phyloP scores from a whole-genome alignment of 2,113 vertebrate species.

The Arenaria interpres region DNA sequence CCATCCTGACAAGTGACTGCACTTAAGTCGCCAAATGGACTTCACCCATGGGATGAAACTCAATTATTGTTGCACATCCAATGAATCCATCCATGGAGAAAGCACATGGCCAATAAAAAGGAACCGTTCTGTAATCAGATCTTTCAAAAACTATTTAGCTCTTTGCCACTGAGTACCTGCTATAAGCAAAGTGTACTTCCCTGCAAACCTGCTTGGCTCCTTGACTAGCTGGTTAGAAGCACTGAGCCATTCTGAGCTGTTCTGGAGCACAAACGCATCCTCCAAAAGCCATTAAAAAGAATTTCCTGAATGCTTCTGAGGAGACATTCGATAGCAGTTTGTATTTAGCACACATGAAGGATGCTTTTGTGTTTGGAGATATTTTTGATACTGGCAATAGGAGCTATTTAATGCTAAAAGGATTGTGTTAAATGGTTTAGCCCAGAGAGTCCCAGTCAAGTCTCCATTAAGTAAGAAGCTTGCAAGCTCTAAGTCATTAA shows the following conservation, averaged over 20 bases:
- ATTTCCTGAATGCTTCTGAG: background rate
- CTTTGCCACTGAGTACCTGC: constrained; percentile 79
- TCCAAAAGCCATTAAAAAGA: background rate
- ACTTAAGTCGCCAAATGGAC: constrained; percentile 87
- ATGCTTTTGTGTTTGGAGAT: background rate
- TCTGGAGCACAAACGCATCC: constrained; percentile 27
- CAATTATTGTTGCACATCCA: constrained; percentile 82
- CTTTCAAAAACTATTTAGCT: constrained; percentile 91
- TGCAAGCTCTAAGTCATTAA: constrained; percentile 16
- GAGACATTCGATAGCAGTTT: background rate
- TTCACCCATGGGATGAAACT: constrained; percentile 83
- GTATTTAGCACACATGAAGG: background rate
- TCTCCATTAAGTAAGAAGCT: background rate
- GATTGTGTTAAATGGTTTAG: constrained; percentile 42
- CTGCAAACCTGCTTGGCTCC: constrained; percentile 42
- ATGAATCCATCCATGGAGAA: constrained; percentile 82
- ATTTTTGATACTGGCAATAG: background rate
- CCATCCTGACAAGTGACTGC: constrained; percentile 83
- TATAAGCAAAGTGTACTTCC: constrained; percentile 81
- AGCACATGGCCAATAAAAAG: constrained; percentile 75
- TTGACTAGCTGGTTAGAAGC: constrained; percentile 32
- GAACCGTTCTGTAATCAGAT: constrained; percentile 83
- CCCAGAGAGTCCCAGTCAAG: background rate
- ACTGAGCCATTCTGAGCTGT: constrained; percentile 59
- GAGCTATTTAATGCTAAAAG: constrained; percentile 6